These are phyloP conservation scores for Aspidoscelis tigris DNA, from an alignment of 2,113 vertebrate genomes.

Conservation along the genomic window DNA sequence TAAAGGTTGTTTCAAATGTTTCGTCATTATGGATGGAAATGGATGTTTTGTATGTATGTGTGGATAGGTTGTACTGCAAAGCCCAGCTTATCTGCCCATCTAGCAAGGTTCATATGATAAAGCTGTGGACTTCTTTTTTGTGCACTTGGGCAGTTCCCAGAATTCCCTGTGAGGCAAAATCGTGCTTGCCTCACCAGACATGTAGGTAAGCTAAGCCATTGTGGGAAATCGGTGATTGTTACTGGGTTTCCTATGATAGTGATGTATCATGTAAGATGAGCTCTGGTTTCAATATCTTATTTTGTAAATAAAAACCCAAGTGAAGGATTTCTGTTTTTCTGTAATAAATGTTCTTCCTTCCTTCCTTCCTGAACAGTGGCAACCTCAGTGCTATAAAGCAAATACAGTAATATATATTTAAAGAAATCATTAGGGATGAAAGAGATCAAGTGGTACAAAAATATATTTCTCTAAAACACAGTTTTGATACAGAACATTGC, in stretches of 20 bases:
- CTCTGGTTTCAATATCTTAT: slow-evolving; percentile 36
- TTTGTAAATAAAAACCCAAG: slow-evolving; percentile 31
- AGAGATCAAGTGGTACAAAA: neutral
- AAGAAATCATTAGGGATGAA: neutral
- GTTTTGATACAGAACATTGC: fast-evolving
- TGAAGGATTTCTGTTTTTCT: neutral
- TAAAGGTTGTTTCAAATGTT: neutral
- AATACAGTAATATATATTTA: neutral
- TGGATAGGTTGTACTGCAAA: too few species aligned
- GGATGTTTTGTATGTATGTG: too few species aligned
- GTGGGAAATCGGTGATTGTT: too few species aligned
- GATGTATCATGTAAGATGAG: neutral
- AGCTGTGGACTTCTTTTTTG: too few species aligned
- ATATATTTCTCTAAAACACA: neutral
- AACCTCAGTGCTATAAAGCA: neutral
- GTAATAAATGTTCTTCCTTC: neutral
- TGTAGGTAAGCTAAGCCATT: too few species aligned
- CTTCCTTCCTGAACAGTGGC: neutral
- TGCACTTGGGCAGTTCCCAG: too few species aligned
- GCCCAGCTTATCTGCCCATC: too few species aligned
- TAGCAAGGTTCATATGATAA: too few species aligned
- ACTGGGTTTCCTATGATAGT: too few species aligned
- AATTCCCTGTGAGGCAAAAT: too few species aligned
- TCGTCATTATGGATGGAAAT: neutral
- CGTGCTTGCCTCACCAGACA: too few species aligned